Evolutionary conservation across 1,140 invertebrate genomes (phyloP).

Genomic region (Megalopta genalis): DNA sequence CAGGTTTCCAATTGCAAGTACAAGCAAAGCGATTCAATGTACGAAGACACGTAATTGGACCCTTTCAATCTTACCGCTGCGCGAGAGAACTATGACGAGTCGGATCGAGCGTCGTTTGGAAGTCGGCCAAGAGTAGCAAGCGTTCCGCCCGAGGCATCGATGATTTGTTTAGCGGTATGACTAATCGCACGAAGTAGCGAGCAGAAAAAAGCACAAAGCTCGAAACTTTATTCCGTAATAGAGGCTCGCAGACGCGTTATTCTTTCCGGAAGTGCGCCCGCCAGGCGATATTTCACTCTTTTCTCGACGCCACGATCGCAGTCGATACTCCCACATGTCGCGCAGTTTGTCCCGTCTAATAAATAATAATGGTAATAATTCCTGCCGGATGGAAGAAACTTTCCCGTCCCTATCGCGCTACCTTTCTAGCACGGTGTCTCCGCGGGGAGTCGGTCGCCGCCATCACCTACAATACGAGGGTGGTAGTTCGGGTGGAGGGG

Average conservation of each 20-base stretch:
- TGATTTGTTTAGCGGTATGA: conserved; percentile 10
- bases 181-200: not conserved
- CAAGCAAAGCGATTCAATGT: no score
- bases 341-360: not conserved
- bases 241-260: no score
- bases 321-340: not conserved
- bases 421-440: not conserved
- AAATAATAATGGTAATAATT: conserved; percentile 42
- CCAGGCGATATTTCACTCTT: not conserved
- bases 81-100: no score
- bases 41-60: no score
- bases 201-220: not conserved
- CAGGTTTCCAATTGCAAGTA: no score
- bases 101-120: conserved; percentile 3
- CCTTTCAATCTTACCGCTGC: no score
- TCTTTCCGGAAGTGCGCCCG: not conserved
- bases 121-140: not conserved
- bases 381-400: conserved; percentile 15
- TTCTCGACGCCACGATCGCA: not conserved
- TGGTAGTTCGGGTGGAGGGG: not conserved
- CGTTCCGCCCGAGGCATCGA: not conserved
- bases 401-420: not conserved
- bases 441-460: not conserved
- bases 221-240: no score
- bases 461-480: conserved; percentile 13